Percentiles rank a stretch among this genome's conserved stretches.
Evolutionary conservation across 2,888 invertebrate species (phyloP).

Genomic region (Parnassius mnemosyne): DNA sequence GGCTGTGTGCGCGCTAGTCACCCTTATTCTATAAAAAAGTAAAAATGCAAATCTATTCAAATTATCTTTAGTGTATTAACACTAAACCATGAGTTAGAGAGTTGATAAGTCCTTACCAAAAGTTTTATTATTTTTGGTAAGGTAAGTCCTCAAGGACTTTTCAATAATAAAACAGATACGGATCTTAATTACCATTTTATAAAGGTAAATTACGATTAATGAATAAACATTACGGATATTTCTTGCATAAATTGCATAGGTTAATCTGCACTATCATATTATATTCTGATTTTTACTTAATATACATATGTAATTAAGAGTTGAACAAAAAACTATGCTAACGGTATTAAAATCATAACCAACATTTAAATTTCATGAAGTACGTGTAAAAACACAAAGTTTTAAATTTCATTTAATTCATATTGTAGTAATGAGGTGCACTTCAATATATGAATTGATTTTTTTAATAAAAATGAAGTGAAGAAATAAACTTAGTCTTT

Average conservation of each 20-base stretch:
- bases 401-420: too few relatives aligned
- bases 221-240: background rate
- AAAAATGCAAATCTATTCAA: too few relatives aligned
- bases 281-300: conserved; percentile 8
- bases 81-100: background rate
- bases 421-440: too few relatives aligned
- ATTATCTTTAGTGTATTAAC: too few relatives aligned
- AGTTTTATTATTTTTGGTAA: conserved; percentile 2
- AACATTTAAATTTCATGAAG: background rate
- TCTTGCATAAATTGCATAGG: background rate
- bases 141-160: conserved; percentile 20
- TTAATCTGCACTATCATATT: background rate
- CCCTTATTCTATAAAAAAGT: too few relatives aligned
- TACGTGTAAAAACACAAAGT: background rate
- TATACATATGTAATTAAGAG: conserved; percentile 1
- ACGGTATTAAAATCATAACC: conserved; percentile 4
- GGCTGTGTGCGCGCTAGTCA: too few relatives aligned
- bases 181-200: conserved; percentile 15
- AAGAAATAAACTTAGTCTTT: too few relatives aligned
- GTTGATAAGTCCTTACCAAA: too few relatives aligned
- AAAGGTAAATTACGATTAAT: conserved; percentile 3
- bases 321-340: conserved; percentile 6
- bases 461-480: too few relatives aligned
- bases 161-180: conserved; percentile 3
- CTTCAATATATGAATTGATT: too few relatives aligned